Evolutionary conservation across 2,888 invertebrate species (phyloP).

Genomic region (Watsonalla cultraria): DNA sequence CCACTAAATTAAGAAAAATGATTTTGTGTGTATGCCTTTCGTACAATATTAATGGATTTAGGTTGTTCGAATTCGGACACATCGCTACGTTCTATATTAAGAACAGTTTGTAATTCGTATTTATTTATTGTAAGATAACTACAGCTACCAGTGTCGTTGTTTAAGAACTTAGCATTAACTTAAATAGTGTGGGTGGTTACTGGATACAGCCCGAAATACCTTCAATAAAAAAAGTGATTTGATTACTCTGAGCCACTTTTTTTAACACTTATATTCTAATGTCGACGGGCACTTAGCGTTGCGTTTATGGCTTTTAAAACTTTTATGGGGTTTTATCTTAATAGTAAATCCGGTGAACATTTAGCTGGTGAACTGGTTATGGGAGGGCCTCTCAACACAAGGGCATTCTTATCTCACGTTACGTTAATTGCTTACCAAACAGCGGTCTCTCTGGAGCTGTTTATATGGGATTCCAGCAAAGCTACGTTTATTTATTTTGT

Average conservation of each 20-base stretch:
- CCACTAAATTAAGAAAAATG: slow-evolving; percentile 30
- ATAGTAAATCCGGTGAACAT: not conserved
- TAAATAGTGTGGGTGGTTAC: too few species aligned
- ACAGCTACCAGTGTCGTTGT: too few species aligned
- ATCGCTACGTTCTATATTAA: too few species aligned
- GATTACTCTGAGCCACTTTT: slow-evolving; percentile 11
- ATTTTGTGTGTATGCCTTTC: slow-evolving; percentile 8
- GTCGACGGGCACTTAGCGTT: slow-evolving; percentile 9
- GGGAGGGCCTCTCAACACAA: not conserved
- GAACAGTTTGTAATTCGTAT: too few species aligned
- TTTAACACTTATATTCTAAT: slow-evolving; percentile 9
- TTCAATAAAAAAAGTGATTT: slow-evolving; percentile 8
- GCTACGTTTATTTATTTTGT: too few species aligned
- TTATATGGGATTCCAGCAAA: too few species aligned
- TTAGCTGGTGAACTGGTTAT: slow-evolving; percentile 9
- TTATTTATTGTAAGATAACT: too few species aligned
- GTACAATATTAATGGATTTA: not conserved
- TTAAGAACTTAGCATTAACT: too few species aligned
- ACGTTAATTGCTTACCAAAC: not conserved
- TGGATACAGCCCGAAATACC: not conserved
- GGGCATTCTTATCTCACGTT: not conserved
- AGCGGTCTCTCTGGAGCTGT: not conserved
- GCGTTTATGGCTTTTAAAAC: slow-evolving; percentile 15
- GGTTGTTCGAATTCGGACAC: not conserved
- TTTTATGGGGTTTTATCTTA: slow-evolving; percentile 12